Evolutionary conservation across 1,140 invertebrate species (phyloP).

Genomic region (Archivesica marissinica): DNA sequence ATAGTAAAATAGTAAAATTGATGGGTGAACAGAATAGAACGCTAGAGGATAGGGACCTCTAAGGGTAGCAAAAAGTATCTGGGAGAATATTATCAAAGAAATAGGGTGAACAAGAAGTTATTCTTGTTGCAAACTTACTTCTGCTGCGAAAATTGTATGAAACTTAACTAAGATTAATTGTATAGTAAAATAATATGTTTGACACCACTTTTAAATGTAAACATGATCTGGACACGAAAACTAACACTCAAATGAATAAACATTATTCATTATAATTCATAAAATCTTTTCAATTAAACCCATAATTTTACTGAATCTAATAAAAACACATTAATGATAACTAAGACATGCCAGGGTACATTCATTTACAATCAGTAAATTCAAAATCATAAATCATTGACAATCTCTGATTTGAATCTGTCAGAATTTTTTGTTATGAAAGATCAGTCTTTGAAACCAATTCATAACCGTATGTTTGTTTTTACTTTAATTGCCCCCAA

Average conservation of each 20-base stretch:
- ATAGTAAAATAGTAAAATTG: too few species aligned
- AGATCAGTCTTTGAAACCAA: slow-evolving; percentile 42
- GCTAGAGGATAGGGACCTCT: too few species aligned
- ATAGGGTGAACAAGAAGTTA: too few species aligned
- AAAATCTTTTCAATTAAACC: slow-evolving; percentile 19
- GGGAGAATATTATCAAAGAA: too few species aligned
- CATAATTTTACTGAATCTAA: slow-evolving; percentile 20
- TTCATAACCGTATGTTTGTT: slow-evolving; percentile 59
- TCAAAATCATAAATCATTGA: slow-evolving; percentile 7
- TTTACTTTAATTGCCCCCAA: slow-evolving; percentile 55
- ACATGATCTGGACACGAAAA: too few species aligned
- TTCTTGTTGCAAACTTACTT: too few species aligned
- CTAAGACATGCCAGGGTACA: not conserved
- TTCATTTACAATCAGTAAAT: not conserved
- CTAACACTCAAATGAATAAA: not conserved
- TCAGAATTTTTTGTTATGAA: slow-evolving; percentile 26
- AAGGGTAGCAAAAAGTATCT: too few species aligned
- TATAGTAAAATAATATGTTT: too few species aligned
- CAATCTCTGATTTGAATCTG: slow-evolving; percentile 19
- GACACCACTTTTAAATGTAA: too few species aligned
- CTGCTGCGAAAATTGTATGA: too few species aligned
- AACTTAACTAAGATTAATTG: too few species aligned
- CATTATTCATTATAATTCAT: not conserved
- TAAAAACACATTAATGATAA: not conserved
- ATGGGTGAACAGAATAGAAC: too few species aligned